A percentile compares a stretch with the other conserved stretches of the same genome.
These are phyloP conservation scores for Radopholus similis DNA, from an alignment of 1,140 invertebrate genomes.

Conservation along the genomic window DNA sequence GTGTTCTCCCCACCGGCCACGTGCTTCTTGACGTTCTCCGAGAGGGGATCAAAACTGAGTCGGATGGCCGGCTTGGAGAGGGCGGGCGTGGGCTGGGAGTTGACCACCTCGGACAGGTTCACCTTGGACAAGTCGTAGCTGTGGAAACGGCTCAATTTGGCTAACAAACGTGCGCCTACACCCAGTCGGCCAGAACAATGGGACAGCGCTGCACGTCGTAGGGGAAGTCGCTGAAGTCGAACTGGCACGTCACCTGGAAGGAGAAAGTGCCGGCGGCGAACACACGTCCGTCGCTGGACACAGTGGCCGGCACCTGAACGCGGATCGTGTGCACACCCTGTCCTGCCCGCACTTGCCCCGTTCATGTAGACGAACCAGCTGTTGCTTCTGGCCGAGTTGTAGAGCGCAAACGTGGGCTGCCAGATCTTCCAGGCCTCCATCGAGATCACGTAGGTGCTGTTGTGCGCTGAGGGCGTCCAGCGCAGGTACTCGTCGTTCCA, in stretches of 20 bases:
- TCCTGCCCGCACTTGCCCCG: slow-evolving; percentile 33
- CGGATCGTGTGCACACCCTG: too few species aligned
- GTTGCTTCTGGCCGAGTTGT: slow-evolving; percentile 53
- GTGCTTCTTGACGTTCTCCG: slow-evolving; percentile 41
- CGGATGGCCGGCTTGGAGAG: slow-evolving; percentile 43
- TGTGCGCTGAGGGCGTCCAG: slow-evolving; percentile 49
- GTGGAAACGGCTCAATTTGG: neutral
- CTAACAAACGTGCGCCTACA: slow-evolving; percentile 20
- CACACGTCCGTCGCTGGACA: slow-evolving; percentile 42
- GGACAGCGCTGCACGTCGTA: slow-evolving; percentile 55
- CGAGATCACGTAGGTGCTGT: slow-evolving; percentile 40
- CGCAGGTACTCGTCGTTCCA: slow-evolving; percentile 56
- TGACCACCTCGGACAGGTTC: slow-evolving; percentile 41
- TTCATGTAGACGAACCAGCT: slow-evolving; percentile 56
- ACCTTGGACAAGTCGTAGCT: slow-evolving; percentile 52
- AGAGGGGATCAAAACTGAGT: slow-evolving; percentile 52
- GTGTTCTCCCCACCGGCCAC: slow-evolving; percentile 37
- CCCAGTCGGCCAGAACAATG: slow-evolving; percentile 60
- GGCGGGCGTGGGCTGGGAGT: neutral
- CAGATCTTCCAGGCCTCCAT: slow-evolving; percentile 55
- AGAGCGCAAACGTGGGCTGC: slow-evolving; percentile 58
- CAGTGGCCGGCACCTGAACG: slow-evolving; percentile 46
- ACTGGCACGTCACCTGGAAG: slow-evolving; percentile 55
- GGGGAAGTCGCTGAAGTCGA: slow-evolving; percentile 54
- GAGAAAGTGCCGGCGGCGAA: slow-evolving; percentile 46